Conservation (phyloP, 2,797 vertebrate genomes). For the Myripristis murdjan region DNA sequence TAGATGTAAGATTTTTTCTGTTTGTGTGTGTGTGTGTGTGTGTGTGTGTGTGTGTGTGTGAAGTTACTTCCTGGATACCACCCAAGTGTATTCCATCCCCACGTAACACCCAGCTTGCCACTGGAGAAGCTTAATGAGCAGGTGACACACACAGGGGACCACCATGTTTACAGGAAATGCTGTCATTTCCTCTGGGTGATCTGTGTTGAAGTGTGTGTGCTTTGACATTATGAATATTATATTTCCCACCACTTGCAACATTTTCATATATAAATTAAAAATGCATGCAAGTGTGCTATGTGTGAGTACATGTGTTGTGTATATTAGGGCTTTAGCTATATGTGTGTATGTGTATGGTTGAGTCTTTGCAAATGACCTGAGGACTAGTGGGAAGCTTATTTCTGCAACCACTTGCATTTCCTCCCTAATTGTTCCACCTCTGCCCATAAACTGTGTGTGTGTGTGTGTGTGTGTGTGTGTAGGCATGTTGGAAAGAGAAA, state of each 20-base stretch:
- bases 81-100: slow-evolving; percentile 25
- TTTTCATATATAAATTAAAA: slow-evolving; percentile 19
- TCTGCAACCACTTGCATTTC: slow-evolving; percentile 73
- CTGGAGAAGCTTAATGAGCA: slow-evolving; percentile 59
- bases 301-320: slow-evolving; percentile 24
- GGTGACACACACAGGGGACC: slow-evolving; percentile 31
- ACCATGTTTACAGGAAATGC: slow-evolving; percentile 56
- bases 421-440: slow-evolving; percentile 71
- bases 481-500: slow-evolving; percentile 47
- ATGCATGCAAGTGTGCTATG: slow-evolving; percentile 18
- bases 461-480: slow-evolving; percentile 26
- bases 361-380: slow-evolving; percentile 67
- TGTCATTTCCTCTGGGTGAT: slow-evolving; percentile 51
- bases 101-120: slow-evolving; percentile 32
- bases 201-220: slow-evolving; percentile 18
- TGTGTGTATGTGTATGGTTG: slow-evolving; percentile 34
- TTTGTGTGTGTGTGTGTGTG: not conserved
- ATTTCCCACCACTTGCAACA: slow-evolving; percentile 3
- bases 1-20: not conserved
- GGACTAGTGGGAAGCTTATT: slow-evolving; percentile 63
- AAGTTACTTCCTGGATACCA: slow-evolving; percentile 24
- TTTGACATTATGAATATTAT: slow-evolving; percentile 16
- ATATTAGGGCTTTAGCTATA: slow-evolving; percentile 18
- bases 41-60: not conserved
- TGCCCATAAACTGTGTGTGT: slow-evolving; percentile 42